Conservation (phyloP, 2,113 vertebrate species). For the Melanocharis versteri region DNA sequence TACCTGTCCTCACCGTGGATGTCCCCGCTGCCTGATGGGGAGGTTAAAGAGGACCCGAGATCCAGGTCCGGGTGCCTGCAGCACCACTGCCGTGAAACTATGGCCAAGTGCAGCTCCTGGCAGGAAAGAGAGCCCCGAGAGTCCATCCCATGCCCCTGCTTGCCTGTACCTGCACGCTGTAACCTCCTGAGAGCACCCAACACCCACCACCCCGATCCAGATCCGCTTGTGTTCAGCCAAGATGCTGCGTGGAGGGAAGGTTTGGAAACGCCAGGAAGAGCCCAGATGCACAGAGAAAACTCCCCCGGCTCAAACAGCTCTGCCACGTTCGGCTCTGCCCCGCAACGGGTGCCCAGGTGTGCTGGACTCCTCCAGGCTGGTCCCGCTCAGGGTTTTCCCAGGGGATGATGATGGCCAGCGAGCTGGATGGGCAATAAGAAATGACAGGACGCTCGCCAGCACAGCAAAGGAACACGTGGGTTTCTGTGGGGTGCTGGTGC, state of each 20-base stretch:
- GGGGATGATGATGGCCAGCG: fast-evolving
- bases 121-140: neutral
- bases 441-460: neutral
- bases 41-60: neutral
- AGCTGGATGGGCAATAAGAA: neutral
- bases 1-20: neutral
- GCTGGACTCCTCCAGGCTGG: neutral
- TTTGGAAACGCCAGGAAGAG: neutral
- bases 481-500: neutral
- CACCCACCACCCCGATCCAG: neutral
- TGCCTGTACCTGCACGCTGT: neutral
- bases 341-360: fast-evolving
- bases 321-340: neutral
- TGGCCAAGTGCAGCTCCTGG: neutral
- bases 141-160: neutral
- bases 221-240: neutral
- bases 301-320: neutral
- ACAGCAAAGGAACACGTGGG: neutral
- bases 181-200: neutral
- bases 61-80: neutral
- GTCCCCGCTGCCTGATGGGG: no score
- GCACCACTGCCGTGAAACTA: neutral
- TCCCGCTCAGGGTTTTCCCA: neutral
- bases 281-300: neutral
- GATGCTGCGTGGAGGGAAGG: neutral